Percentiles rank a stretch among this genome's conserved stretches.
phyloP scores from a whole-genome alignment of 2,113 vertebrate species.

The Callopanchax toddi region DNA sequence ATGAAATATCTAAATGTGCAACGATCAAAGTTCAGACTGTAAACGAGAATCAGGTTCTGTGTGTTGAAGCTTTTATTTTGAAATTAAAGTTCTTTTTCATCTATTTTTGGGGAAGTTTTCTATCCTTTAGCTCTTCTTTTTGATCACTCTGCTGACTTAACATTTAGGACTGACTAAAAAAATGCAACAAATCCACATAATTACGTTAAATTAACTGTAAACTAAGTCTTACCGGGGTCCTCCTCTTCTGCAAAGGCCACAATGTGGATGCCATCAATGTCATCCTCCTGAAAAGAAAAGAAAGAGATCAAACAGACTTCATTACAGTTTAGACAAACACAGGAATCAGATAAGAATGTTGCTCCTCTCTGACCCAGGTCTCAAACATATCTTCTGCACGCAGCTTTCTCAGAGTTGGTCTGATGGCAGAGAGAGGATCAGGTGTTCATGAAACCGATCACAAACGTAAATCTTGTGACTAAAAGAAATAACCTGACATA shows the following conservation, averaged over 20 bases:
- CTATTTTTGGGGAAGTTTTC: too few species aligned
- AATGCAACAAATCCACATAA: not conserved
- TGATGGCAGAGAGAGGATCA: slow-evolving; percentile 61
- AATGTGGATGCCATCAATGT: slow-evolving; percentile 94
- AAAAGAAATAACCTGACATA: not conserved
- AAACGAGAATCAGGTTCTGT: too few species aligned
- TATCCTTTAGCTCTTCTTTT: too few species aligned
- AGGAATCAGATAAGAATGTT: not conserved
- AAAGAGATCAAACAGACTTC: not conserved
- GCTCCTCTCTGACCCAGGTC: slow-evolving; percentile 88
- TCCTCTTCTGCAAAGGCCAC: slow-evolving; percentile 98
- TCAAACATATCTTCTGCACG: slow-evolving; percentile 97
- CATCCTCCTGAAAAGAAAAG: slow-evolving; percentile 85
- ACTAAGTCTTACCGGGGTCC: slow-evolving; percentile 85
- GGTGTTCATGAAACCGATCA: not conserved
- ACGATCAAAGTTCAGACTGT: too few species aligned
- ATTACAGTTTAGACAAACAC: not conserved
- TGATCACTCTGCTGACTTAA: too few species aligned
- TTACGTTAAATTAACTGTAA: not conserved
- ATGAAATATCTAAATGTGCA: too few species aligned
- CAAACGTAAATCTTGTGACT: not conserved
- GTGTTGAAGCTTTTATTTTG: too few species aligned
- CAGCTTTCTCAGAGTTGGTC: slow-evolving; percentile 92
- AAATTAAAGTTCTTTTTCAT: too few species aligned
- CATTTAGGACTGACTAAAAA: not conserved